Percentiles rank a stretch among this genome's conserved stretches.
These are phyloP conservation scores for Leptosomus discolor DNA, from an alignment of 2,113 vertebrate species.

Conservation along the genomic window DNA sequence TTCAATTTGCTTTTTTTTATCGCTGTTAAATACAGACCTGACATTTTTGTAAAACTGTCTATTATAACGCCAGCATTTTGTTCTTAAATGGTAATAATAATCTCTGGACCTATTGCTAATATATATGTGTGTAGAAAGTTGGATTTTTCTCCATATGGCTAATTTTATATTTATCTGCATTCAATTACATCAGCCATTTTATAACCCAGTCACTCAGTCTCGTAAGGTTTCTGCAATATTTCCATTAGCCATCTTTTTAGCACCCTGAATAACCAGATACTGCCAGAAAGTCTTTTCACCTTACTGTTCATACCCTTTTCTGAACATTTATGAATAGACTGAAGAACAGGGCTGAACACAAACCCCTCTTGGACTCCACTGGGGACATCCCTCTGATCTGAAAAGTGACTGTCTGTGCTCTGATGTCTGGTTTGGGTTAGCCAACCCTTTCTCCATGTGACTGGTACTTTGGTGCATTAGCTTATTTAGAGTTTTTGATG, in stretches of 20 bases:
- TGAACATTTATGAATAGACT: not conserved
- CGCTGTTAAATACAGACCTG: not conserved
- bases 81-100: constrained; percentile 6
- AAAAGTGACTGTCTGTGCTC: not conserved
- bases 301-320: not conserved
- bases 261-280: not conserved
- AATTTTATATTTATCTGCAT: not conserved
- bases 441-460: not conserved
- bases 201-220: not conserved
- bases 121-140: not conserved
- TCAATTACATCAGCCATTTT: not conserved
- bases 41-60: constrained; percentile 12
- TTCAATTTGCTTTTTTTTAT: not conserved
- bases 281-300: not conserved
- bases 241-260: not conserved
- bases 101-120: not conserved
- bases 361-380: not conserved
- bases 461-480: not conserved
- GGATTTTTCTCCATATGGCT: not conserved
- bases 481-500: not conserved
- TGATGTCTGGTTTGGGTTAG: not conserved
- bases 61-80: not conserved
- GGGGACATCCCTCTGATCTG: not conserved
- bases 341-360: not conserved
- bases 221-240: not conserved